These are phyloP conservation scores for Lonchura striata DNA, from an alignment of 2,113 vertebrate species.

Conservation along the genomic window DNA sequence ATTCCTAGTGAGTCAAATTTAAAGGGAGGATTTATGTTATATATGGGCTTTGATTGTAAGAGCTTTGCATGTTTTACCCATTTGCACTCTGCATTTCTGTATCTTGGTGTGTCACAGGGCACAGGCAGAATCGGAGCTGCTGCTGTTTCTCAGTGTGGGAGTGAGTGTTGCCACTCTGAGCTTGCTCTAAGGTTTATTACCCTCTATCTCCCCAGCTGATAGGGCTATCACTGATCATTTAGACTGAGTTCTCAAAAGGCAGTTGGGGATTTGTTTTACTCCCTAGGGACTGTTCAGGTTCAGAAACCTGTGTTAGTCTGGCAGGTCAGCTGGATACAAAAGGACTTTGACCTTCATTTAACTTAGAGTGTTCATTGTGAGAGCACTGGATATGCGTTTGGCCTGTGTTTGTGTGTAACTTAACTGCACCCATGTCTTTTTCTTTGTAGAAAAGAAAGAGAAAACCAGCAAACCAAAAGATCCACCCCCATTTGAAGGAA, in stretches of 20 bases:
- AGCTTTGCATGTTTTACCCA: neutral
- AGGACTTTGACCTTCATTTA: neutral
- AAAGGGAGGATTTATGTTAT: neutral
- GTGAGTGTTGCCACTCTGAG: neutral
- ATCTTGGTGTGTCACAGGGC: neutral
- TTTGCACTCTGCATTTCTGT: neutral
- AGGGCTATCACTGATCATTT: neutral
- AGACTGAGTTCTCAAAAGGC: neutral
- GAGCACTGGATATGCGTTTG: neutral
- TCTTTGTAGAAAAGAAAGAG: slow-evolving; percentile 81
- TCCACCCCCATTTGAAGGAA: slow-evolving; percentile 86
- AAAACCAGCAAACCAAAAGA: slow-evolving; percentile 83
- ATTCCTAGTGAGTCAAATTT: neutral
- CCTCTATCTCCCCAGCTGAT: neutral
- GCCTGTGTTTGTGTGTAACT: neutral
- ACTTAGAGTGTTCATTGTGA: neutral
- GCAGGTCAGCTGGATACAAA: neutral
- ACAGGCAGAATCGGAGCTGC: neutral
- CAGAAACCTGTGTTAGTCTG: neutral
- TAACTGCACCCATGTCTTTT: neutral
- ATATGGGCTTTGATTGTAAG: neutral
- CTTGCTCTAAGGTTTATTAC: neutral
- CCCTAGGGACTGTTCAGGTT: neutral
- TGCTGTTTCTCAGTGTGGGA: neutral
- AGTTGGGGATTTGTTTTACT: neutral